Base-by-base conservation (phyloP, 2,888 invertebrate genomes). In the Eristalinus sepulchralis region DNA sequence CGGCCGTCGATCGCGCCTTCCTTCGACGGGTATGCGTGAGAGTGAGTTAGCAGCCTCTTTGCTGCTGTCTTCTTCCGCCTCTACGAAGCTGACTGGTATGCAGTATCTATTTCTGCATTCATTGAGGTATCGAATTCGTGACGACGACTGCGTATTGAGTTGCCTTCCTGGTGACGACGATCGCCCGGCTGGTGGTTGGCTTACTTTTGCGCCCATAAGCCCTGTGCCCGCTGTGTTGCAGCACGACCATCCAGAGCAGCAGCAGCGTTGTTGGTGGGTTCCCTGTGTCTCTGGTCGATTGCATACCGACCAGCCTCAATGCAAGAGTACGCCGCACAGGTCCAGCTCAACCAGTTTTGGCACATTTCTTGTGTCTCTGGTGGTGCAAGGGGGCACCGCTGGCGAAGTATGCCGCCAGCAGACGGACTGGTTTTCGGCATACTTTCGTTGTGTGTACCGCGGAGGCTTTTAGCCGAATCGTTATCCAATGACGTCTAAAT, bases 401-500 rank as follows among this genome's bases (percentile, higher is more conserved):
- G 27, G 36, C 47, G 34, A 72, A 79, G 79, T 79, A 66, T 79
- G 79, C 57, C 72, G 64, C 34, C 33, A 59, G 64, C 24, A 2
- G 62, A 10, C 11, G 34, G 62, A 79, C 78, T 71, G 71, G 71
- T 77, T 77, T 72, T 72, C 53, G 72, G 53, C 53, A 63, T 53
- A 63, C 53, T 72, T 77, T 53, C 75, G 4, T n/a, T n/a, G 13
- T 17, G 39, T 39, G 39, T 39, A 1, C 22, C 27, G 59, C 1
- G 47, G 24, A 68, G 47, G 66, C 57, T 55, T 70, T 77, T 55
- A 62, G 55, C 62, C 77, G 55, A 77, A 77, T 77, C 77, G 47
- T 67, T 76, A 68, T 76, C 67, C 60, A 76, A 76, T 76, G 76
- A 68, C 60, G 67, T 67, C 67, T 76, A 76, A 76, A 76, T 76